Base-by-base conservation (phyloP, 2,797 vertebrate species). In the Kryptopterus vitreolus region DNA sequence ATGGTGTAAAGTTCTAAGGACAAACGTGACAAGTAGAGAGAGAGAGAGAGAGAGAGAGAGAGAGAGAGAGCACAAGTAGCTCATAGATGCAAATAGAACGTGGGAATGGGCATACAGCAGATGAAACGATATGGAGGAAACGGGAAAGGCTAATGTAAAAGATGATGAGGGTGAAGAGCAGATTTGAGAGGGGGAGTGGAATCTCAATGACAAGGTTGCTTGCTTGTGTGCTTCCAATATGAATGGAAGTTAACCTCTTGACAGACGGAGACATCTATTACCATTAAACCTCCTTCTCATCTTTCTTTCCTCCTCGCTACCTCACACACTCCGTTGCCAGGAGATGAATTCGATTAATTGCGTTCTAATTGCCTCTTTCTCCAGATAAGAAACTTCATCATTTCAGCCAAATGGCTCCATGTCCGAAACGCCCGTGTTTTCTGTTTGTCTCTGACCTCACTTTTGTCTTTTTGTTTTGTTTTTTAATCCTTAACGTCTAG, bases 301-400 rank as follows among this genome's bases (percentile, higher is more conserved):
- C 38, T 66, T 31, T 73, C 69, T 75, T 33, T 29, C 62, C 69
- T 57, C 24, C 53, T 58, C 9, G 9, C 78, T 81, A 59, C 9
- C 63, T 61, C 80, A 7, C 55, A 29, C 66, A 52, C 68, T 82
- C 70, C 13, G 76, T 82, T 82, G 81, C 81, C 81, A 76, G 77
- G 77, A 79, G 81, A 82, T 82, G 71, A 76, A 79, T 82, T 79
- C 75, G 77, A 82, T 82, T 82, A 82, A 82, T 79, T 79, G 77
- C 79, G 63, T 82, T 79, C 71, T 82, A 82, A 82, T 82, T 82
- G 81, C 77, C 76, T 79, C 81, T 73, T 75, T 82, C 81, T 76
- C 62, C 55, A 69, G 77, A 82, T 79, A 82, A 70, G 77, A 76
- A 82, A 82, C 77, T 79, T 79, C 77, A 82, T 82, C 55, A 79